These are phyloP conservation scores for Syngnathoides biaculeatus DNA, from an alignment of 2,113 vertebrate genomes.

Conservation along the genomic window DNA sequence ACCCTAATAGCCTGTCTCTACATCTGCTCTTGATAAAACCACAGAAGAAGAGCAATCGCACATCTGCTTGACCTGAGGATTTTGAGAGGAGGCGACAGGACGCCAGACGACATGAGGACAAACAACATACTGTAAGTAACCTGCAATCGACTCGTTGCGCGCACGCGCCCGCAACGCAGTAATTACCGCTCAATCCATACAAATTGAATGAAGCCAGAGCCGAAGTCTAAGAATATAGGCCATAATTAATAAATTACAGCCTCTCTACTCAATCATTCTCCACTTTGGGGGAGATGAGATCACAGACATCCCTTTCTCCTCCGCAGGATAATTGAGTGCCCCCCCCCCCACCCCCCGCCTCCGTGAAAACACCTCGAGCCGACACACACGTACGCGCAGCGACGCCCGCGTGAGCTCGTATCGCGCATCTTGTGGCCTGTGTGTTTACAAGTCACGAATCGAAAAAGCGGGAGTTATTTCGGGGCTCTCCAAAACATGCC, in stretches of 20 bases:
- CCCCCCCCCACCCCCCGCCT: too few species aligned
- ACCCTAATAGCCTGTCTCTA: too few species aligned
- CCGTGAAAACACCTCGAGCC: conserved; percentile 38
- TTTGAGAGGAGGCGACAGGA: not conserved
- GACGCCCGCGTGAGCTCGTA: conserved; percentile 49
- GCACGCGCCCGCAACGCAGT: conserved; percentile 30
- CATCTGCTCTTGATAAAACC: not conserved
- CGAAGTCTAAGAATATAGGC: conserved; percentile 67
- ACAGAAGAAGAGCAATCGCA: not conserved
- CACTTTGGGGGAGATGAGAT: conserved; percentile 56
- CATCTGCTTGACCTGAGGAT: not conserved
- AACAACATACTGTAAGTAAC: conserved; percentile 31
- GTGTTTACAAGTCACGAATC: conserved; percentile 74
- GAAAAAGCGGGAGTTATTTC: conserved; percentile 71
- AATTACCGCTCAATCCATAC: conserved; percentile 68
- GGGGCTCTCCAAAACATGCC: conserved; percentile 65
- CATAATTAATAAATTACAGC: conserved; percentile 74
- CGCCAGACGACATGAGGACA: conserved; percentile 29
- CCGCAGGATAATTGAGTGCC: conserved; percentile 52
- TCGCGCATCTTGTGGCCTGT: conserved; percentile 48
- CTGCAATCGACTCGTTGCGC: conserved; percentile 35
- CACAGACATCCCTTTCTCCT: conserved; percentile 44
- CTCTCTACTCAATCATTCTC: conserved; percentile 69
- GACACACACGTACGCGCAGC: conserved; percentile 34
- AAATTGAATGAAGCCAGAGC: conserved; percentile 70